Evolutionary conservation across 2,113 vertebrate species (phyloP), one percentile per base, ranked within the genome.

Genomic region (Forbesichthys papilliferus): DNA sequence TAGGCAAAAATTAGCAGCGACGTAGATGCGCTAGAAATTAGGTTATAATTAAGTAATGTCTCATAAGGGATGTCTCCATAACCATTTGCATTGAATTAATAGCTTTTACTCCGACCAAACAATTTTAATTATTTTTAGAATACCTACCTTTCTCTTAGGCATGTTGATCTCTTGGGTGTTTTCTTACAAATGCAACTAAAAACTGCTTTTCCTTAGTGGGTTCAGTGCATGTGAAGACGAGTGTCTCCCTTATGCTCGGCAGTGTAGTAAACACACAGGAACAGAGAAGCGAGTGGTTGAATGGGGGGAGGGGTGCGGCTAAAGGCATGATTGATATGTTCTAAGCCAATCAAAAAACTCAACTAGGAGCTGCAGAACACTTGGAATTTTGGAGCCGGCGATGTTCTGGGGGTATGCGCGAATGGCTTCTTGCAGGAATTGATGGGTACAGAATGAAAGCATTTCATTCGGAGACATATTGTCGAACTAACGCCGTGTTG

Each of bases 71-170:
- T 88, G 88, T 87, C 85, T 92, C 80, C 74, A 79, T 75, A 81
- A 84, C 78, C 86, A 71, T 85, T 89, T 90, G 85, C 87, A 84
- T 75, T 77, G 80, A 74, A 88, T 74, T 72, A 75, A 79, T 62
- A 68, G 76, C 79, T 34, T 58, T 65, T 76, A 77, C 58, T 72
- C 66, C 61, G 74, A 55, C 68, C 65, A 79, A 88, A 88, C 58
- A 85, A 86, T 82, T 68, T 66, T 61, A 62, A 52, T 64, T 72
- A 75, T 71, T 74, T 59, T 12, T 13, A 60, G 54, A 65, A 79
- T 88, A 93, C 93, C 71, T 90, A 94, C 93, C 93, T 94, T 94
- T 93, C 93, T 93, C 87, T 93, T 94, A 87, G 93, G 92, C 93
- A 94, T 94, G 89, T 83, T 90, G 89, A 84, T 71, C 74, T 91